A percentile compares a stretch with the other conserved stretches of the same genome.
These are phyloP conservation scores for Drosophila testacea DNA, from an alignment of 2,888 invertebrate species.

Conservation along the genomic window DNA sequence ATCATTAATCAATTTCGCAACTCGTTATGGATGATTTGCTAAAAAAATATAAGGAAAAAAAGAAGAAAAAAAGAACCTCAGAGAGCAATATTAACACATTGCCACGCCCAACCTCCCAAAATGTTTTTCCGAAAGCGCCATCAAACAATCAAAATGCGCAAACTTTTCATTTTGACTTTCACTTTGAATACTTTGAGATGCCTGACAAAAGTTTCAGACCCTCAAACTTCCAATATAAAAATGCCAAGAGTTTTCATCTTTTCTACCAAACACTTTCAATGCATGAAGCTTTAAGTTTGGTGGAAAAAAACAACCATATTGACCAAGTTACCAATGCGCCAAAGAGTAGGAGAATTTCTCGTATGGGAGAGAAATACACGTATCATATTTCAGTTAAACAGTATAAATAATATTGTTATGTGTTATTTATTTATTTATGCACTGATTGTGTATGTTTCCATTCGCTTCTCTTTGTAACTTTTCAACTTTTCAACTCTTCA, in stretches of 20 bases:
- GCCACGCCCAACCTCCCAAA: constrained; percentile 24
- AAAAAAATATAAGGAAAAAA: constrained; percentile 18
- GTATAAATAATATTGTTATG: constrained; percentile 6
- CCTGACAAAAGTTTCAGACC: constrained; percentile 30
- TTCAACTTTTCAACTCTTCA: background rate
- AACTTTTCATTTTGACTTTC: constrained; percentile 55
- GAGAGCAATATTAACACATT: constrained; percentile 45
- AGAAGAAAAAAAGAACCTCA: constrained; percentile 13
- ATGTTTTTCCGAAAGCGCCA: constrained; percentile 20
- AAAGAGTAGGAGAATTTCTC: constrained; percentile 6
- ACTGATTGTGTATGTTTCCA: constrained; percentile 40
- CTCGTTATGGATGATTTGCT: constrained; percentile 62
- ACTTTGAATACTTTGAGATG: constrained; percentile 31
- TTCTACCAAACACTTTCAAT: constrained; percentile 22
- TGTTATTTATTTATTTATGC: constrained; percentile 23
- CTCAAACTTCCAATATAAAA: constrained; percentile 8
- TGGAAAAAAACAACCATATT: constrained; percentile 25
- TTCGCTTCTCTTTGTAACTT: constrained; percentile 9
- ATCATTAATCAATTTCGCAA: constrained; percentile 59
- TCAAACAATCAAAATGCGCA: constrained; percentile 52
- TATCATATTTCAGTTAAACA: constrained; percentile 9
- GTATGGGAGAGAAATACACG: constrained; percentile 7
- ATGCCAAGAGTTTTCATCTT: constrained; percentile 15
- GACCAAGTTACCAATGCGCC: constrained; percentile 34
- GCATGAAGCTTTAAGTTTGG: constrained; percentile 12